Evolutionary conservation across 1,140 invertebrate genomes (phyloP), one percentile per base, ranked within the genome.

Genomic region (Trinorchestia longiramus): DNA sequence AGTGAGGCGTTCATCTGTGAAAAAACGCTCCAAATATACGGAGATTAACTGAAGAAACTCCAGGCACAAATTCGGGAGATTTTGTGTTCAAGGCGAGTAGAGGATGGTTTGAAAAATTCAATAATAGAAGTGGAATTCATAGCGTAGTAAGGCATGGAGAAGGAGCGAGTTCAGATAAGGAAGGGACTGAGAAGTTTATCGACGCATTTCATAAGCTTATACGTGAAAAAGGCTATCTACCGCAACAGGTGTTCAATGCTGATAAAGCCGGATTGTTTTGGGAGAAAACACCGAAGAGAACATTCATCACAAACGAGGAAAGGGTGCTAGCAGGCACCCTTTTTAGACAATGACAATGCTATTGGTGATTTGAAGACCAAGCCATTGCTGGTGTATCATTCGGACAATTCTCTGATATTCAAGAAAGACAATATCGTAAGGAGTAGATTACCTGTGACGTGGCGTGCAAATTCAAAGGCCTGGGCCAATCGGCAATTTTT

Each of bases 261-360:
- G 62, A 95, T 95, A 62, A 95, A 77, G 47, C 77, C 17, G 57
- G 95, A 42, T 15, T 94, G 43, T 95, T 95, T 23, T 95, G 62
- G 95, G 91, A 87, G 95, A 17, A 77, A 28, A 95, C 91, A 41
- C 95, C 57, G 40, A 42, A 41, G 17, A n/a, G 62, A 43, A 95
- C 62, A 28, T 95, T 43, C 95, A 91, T 95, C 43, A 19, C 95
- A 19, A 15, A 95, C 40, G 95, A 95, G 40, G 77, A 87, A 44
- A 95, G 91, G 40, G 43, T 62, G 4, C 36, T 57, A 45, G 91
- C 41, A 87, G 57, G 41, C 77, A 43, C 42, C 57, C 3, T n/a
- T 95, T 15, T n/a, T 95, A 4, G 23, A 15, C 36, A 1, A 17
- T 43, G 95, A 41, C 57, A 95, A 88, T 95, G 62, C 95, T 6